Base-by-base conservation (phyloP, 2,888 invertebrate species). In the Chalcis sispes region DNA sequence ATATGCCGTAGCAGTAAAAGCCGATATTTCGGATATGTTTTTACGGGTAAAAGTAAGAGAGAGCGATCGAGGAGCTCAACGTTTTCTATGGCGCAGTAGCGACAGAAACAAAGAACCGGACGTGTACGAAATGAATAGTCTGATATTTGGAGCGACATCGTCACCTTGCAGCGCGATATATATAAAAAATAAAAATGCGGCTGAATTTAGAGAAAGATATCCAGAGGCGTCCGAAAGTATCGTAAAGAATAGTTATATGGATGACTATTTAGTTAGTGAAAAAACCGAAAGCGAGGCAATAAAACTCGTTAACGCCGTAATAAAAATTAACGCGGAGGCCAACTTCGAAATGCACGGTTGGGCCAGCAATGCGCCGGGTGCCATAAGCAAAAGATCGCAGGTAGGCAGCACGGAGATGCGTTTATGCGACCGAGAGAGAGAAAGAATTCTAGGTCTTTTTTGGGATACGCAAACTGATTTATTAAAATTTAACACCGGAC, bases 131-230 rank as follows among this genome's bases (percentile, higher is more conserved):
- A 61, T 61, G 61, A 5, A 7, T 10, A 8, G 40, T 23, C 7
- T 61, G 15, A 40, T 61, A n/a, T 61, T 61, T 7, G 61, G 61
- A 0, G 40, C 61, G 15, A 61, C 40, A 15, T 40, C 61, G n/a
- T 61, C 61, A 0, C 61, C 61, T 20, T 61, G 36, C 13, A 61
- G 42, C 42, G 61, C 40, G 20, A 25, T 61, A 2, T 42, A 42
- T 15, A 27, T 61, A 15, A 61, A 42, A 8, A 25, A 61, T 23
- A 8, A 3, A 42, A 42, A 61, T 25, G 61, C 61, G 5, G 1
- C 15, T 1, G 15, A 32, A 10, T 58, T 58, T 10, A 2, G 20
- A 0, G 32, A 20, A 1, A 4, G 1, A 0, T 23, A 42, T 10
- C 23, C 23, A 1, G 7, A 13, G 0, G 61, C 61, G n/a, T 4